Base-by-base conservation (phyloP, 2,888 invertebrate genomes). In the Brachypalpus laphriformis region DNA sequence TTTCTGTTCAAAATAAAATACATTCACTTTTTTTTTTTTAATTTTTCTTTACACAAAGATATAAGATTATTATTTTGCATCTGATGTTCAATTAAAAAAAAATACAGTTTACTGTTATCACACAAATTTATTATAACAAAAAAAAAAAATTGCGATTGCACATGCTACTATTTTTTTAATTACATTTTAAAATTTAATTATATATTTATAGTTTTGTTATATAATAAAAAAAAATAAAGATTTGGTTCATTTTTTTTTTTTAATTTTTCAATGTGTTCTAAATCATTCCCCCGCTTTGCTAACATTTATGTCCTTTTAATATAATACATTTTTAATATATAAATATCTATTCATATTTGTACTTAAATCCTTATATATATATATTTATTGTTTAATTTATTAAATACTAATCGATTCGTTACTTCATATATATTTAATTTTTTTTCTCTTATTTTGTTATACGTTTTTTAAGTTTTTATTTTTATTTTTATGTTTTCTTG, bases 331-430 rank as follows among this genome's bases (percentile, higher is more conserved):
- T 65, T 63, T 63, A 51, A 59, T 47, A 83, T 56, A 66, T 40
- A 65, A 28, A 80, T 74, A 63, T 66, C 25, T 57, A 61, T 77
- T 72, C 80, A 80, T 59, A 65, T 68, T 77, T 87, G 59, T 68
- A 65, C 65, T 72, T 76, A 74, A 77, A 82, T 71, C 37, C 56
- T 66, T 85, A 42, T 70, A 81, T 70, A 66, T 77, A 66, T 77
- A 72, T 70, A 40, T 63, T 86, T 61, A 61, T 66, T 82, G 51
- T 78, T 82, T 78, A 87, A 68, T 85, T 87, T 83, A 87, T 87
- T 87, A 66, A 89, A 88, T 89, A 89, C 89, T 90, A 89, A 89
- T 89, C 89, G 89, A 89, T 89, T 89, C 89, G 88, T 89, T 89
- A 88, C 71, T 88, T 86, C 34, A 70, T 77, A 70, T 78, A 65